phyloP scores from a whole-genome alignment of 2,888 invertebrate genomes.

The Dolichopus griseipennis region DNA sequence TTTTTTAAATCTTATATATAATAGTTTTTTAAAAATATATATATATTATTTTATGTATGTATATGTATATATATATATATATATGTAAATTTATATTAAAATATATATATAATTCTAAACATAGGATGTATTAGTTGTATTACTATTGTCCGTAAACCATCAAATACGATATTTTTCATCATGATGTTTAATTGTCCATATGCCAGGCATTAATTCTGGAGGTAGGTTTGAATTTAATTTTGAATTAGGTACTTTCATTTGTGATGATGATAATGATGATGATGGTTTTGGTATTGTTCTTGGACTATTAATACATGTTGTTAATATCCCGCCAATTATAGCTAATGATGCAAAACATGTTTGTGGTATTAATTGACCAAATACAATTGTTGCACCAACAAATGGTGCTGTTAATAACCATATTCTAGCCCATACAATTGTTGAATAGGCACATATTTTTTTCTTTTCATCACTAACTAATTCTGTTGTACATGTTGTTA shows the following conservation, averaged over 20 bases:
- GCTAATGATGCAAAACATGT: conserved; percentile 37
- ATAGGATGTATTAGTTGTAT: neutral
- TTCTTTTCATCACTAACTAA: conserved; percentile 39
- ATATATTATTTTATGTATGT: too few relatives aligned
- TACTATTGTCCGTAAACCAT: neutral
- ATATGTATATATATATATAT: too few relatives aligned
- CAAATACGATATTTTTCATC: conserved; percentile 28
- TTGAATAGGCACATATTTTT: conserved; percentile 40
- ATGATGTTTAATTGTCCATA: conserved; percentile 41
- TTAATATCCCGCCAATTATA: conserved; percentile 38
- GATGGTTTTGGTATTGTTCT: conserved; percentile 55
- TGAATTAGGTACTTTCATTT: conserved; percentile 63
- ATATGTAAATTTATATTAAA: too few relatives aligned
- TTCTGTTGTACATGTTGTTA: conserved; percentile 43
- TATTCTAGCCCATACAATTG: conserved; percentile 43
- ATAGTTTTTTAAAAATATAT: too few relatives aligned
- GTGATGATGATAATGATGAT: conserved; percentile 83
- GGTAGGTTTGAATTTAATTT: conserved; percentile 38
- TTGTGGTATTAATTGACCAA: conserved; percentile 41
- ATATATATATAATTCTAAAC: conserved; percentile 14
- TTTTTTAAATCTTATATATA: too few relatives aligned
- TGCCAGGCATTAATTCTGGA: conserved; percentile 40
- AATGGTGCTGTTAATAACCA: conserved; percentile 43
- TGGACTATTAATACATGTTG: conserved; percentile 38
- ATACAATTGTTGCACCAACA: conserved; percentile 39